A percentile compares a stretch with the other conserved stretches of the same genome.
phyloP scores from a whole-genome alignment of 1,140 invertebrate species.

The Hormaphis cornu region DNA sequence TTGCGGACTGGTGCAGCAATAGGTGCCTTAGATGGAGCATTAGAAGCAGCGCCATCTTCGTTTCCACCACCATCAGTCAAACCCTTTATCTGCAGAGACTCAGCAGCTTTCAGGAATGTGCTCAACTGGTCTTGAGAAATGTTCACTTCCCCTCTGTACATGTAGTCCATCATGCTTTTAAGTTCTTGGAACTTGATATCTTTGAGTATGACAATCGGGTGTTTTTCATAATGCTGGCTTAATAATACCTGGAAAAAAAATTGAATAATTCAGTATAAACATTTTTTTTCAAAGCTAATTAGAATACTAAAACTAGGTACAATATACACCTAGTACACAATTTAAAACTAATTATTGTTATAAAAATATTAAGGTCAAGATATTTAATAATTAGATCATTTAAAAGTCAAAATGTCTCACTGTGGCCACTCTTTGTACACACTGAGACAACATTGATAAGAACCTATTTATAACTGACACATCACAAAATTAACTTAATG shows the following conservation, averaged over 20 bases:
- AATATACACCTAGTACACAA: not conserved
- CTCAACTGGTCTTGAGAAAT: slow-evolving; percentile 84
- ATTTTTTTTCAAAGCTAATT: not conserved
- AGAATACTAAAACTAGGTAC: not conserved
- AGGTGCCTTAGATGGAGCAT: slow-evolving; percentile 29
- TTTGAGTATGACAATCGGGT: slow-evolving; percentile 82
- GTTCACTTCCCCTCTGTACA: slow-evolving; percentile 92
- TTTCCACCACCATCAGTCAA: slow-evolving; percentile 61
- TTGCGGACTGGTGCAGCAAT: slow-evolving; percentile 9
- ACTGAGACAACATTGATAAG: too few relatives aligned
- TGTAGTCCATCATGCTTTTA: slow-evolving; percentile 86
- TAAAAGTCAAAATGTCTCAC: too few relatives aligned
- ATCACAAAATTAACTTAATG: too few relatives aligned
- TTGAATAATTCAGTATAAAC: too few relatives aligned
- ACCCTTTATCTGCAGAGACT: slow-evolving; percentile 84
- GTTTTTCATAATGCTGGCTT: slow-evolving; percentile 77
- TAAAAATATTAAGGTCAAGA: too few relatives aligned
- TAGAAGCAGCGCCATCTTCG: slow-evolving; percentile 7
- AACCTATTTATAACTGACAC: too few relatives aligned
- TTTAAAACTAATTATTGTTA: not conserved
- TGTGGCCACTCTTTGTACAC: too few relatives aligned
- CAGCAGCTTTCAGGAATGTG: slow-evolving; percentile 79
- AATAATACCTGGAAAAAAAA: slow-evolving; percentile 61
- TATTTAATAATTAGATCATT: too few relatives aligned
- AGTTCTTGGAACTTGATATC: slow-evolving; percentile 84